A percentile compares a stretch with the other conserved stretches of the same genome.
Conservation (phyloP, 2,113 vertebrate species). For the Scartelaos histophorus region DNA sequence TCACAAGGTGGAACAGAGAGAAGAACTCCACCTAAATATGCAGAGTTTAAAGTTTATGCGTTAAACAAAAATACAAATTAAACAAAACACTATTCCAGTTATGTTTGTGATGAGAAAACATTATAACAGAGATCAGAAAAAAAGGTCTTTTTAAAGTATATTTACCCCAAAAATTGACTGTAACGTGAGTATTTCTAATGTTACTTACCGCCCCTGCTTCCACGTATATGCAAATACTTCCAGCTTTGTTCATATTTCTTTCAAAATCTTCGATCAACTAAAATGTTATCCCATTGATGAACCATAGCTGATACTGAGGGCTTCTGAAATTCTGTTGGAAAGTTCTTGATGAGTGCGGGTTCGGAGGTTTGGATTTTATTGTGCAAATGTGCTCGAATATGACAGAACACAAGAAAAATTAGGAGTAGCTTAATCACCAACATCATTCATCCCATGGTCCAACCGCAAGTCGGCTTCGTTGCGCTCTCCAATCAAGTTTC, state of each 20-base stretch:
- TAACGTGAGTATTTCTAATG: too few species aligned
- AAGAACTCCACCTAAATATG: too few species aligned
- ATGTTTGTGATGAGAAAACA: too few species aligned
- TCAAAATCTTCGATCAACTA: neutral
- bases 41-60: too few species aligned
- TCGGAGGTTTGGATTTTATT: neutral
- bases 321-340: neutral
- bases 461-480: conserved; percentile 1
- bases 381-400: neutral
- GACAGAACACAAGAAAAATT: conserved; percentile 1
- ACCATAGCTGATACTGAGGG: neutral
- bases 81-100: too few species aligned
- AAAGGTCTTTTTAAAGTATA: too few species aligned
- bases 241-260: neutral
- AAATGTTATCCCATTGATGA: neutral
- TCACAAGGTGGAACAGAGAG: too few species aligned
- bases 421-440: neutral
- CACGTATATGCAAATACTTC: too few species aligned
- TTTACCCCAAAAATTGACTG: too few species aligned
- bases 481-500: conserved; percentile 12
- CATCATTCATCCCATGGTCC: neutral
- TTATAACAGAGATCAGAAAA: too few species aligned
- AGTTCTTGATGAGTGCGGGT: neutral
- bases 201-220: too few species aligned
- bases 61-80: too few species aligned